Conservation (phyloP, 2,888 invertebrate species). For the Julus scanicus region DNA sequence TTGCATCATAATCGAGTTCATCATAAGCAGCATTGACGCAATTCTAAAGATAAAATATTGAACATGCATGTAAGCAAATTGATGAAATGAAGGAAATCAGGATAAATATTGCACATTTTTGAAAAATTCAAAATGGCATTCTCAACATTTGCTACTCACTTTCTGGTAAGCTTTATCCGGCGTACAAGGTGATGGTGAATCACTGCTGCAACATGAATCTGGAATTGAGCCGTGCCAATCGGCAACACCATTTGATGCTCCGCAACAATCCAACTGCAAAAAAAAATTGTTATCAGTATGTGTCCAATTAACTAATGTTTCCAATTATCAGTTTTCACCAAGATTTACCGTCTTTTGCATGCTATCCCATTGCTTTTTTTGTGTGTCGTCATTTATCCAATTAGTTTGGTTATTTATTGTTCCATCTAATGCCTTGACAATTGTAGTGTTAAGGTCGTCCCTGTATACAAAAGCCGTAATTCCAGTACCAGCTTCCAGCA, state of each 20-base stretch:
- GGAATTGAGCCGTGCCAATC: background rate
- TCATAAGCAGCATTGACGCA: background rate
- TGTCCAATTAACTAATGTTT: background rate
- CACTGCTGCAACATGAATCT: background rate
- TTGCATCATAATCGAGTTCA: background rate
- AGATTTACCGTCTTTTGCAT: background rate
- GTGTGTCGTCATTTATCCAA: background rate
- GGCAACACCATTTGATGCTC: background rate
- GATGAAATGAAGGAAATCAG: background rate
- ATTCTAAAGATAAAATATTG: background rate
- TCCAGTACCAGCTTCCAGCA: slow-evolving; percentile 6
- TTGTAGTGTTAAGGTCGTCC: background rate
- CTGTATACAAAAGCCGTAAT: background rate
- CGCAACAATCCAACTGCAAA: background rate
- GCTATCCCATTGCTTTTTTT: background rate
- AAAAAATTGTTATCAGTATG: too few relatives aligned
- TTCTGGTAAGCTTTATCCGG: background rate
- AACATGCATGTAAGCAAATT: background rate
- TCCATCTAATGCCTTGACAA: background rate
- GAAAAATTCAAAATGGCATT: too few relatives aligned
- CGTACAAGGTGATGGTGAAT: background rate
- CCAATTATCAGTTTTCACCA: background rate
- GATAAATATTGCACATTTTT: too few relatives aligned
- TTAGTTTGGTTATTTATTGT: background rate
- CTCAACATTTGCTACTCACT: background rate